These are phyloP conservation scores for Sterna hirundo DNA, from an alignment of 2,113 vertebrate genomes.

Conservation along the genomic window DNA sequence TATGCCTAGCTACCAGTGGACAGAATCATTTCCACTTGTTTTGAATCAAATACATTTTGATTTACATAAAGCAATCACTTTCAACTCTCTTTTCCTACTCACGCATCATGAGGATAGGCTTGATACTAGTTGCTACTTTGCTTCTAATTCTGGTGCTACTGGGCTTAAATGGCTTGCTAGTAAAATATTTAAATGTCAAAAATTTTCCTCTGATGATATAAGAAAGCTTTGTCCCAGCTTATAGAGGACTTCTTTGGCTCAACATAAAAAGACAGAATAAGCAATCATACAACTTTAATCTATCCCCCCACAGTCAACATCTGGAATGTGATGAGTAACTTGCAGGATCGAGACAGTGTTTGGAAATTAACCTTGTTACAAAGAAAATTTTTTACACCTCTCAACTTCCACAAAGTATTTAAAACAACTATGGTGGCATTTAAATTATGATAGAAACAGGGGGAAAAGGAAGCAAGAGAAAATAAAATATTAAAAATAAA, in stretches of 20 bases:
- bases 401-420: not conserved
- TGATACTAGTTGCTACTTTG: not conserved
- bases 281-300: not conserved
- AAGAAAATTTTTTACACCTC: not conserved
- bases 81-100: not conserved
- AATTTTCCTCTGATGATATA: not conserved
- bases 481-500: not conserved
- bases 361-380: not conserved
- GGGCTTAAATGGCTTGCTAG: not conserved
- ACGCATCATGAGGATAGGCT: not conserved
- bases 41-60: not conserved
- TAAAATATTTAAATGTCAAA: not conserved
- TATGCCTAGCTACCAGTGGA: not conserved
- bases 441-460: not conserved
- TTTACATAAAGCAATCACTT: not conserved
- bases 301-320: not conserved
- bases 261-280: not conserved
- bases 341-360: not conserved
- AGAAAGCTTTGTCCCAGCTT: not conserved
- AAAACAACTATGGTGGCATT: not conserved
- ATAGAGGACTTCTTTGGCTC: not conserved
- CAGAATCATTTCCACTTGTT: not conserved
- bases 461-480: fast-evolving
- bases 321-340: not conserved
- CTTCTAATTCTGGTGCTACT: not conserved